Base-by-base conservation (phyloP, 2,888 invertebrate species). In the Nomada goodeniana region DNA sequence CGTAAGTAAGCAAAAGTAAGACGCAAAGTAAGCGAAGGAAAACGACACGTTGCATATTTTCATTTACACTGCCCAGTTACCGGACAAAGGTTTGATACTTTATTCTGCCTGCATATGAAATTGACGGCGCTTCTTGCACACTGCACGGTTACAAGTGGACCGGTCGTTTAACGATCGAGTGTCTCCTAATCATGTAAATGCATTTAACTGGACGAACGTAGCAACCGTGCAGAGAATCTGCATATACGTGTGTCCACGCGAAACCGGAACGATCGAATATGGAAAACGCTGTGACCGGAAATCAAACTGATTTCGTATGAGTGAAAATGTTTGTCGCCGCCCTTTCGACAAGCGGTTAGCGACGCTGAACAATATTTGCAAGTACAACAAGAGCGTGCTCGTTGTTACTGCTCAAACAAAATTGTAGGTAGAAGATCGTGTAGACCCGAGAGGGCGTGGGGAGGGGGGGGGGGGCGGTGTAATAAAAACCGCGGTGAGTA, bases 281-380 rank as follows among this genome's bases (percentile, higher is more conserved):
- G 79, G 79, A 80, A 80, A 80, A 78, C 52, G 68, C 68, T 13
- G 78, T 29, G 76, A 53, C 78, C 36, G 60, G 79, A 70, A 78
- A 80, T 80, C 79, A 78, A 78, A 78, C 59, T 78, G 79, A 65
- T 80, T 78, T 70, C 52, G 59, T 57, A 80, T 70, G 79, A 68
- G 80, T 68, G 80, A 72, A 80, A 80, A 80, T 80, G 80, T 80
- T 80, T 80, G 72, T 79, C 57, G 23, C 71, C 80, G 73, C 69
- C 50, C 72, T 68, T 53, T n/a, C 36, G 68, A 36, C 68, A 26
- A 50, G 50, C 52, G 57, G 57, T 63, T 63, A 47, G 47, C n/a
- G 50, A 52, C 26, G 50, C 20, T 15, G 80, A 65, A 63, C 71
- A 79, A 79, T 80, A 80, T 80, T 80, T 80, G 80, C 80, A 79